Conservation (phyloP, 2,797 vertebrate genomes). For the Danio albolineatus region DNA sequence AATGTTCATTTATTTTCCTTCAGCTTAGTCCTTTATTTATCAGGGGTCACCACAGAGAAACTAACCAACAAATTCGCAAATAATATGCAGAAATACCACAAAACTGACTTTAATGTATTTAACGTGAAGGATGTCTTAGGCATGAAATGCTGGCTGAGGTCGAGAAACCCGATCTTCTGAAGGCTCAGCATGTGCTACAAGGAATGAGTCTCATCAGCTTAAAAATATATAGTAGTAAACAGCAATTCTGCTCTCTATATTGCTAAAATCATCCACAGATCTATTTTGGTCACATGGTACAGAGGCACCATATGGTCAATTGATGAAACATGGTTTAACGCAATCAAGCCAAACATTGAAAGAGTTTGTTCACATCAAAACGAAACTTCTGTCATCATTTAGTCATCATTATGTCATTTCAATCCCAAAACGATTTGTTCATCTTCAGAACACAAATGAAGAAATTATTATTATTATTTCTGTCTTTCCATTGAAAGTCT, state of each 20-base stretch:
- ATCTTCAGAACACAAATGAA: too few species aligned
- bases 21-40: too few species aligned
- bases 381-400: too few species aligned
- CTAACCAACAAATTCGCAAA: neutral
- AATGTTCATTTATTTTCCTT: neutral
- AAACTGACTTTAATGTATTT: conserved; percentile 12
- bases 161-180: conserved; percentile 36
- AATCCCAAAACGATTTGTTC: too few species aligned
- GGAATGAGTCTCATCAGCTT: conserved; percentile 15
- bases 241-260: neutral
- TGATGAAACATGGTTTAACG: neutral
- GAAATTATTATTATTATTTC: too few species aligned
- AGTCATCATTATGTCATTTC: too few species aligned
- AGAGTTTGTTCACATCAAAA: too few species aligned
- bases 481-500: too few species aligned
- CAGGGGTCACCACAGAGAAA: too few species aligned
- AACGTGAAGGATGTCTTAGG: neutral
- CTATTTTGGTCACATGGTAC: neutral
- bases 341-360: neutral
- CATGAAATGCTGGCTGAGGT: conserved; percentile 7
- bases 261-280: neutral
- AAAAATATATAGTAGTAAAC: conserved; percentile 32
- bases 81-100: neutral
- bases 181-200: conserved; percentile 30
- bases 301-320: neutral